Evolutionary conservation across 2,888 invertebrate species (phyloP).

Genomic region (Erebia palarica): DNA sequence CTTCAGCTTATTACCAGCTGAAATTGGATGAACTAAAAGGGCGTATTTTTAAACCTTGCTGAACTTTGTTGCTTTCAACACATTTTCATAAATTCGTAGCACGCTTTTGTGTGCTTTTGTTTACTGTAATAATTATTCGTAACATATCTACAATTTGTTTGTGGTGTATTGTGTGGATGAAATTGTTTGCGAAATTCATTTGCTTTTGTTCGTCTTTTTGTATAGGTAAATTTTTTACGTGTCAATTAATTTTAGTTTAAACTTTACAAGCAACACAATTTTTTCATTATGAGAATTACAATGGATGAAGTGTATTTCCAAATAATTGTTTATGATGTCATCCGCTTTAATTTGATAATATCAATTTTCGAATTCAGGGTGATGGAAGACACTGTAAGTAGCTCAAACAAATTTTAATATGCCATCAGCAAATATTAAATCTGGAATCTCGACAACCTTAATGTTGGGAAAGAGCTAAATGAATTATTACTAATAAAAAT

Average conservation of each 20-base stretch:
- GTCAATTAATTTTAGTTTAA: background rate
- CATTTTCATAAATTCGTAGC: conserved; percentile 14
- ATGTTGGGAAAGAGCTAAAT: too few species aligned
- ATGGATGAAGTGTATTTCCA: too few species aligned
- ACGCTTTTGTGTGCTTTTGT: background rate
- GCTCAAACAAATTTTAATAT: too few species aligned
- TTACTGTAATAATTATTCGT: conserved; percentile 6
- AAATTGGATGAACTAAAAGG: conserved; percentile 34
- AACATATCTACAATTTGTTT: background rate
- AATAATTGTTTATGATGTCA: too few species aligned
- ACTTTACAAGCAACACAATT: too few species aligned
- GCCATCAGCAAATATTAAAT: too few species aligned
- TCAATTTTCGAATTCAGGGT: too few species aligned
- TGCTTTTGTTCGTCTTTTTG: background rate
- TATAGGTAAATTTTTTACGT: background rate
- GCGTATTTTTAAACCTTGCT: conserved; percentile 16
- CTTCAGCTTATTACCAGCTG: conserved; percentile 50
- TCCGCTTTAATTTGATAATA: too few species aligned
- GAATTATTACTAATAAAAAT: too few species aligned
- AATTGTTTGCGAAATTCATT: conserved; percentile 10
- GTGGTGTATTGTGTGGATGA: conserved; percentile 2
- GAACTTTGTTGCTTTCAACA: conserved; percentile 19
- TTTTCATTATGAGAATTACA: too few species aligned
- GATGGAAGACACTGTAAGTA: too few species aligned
- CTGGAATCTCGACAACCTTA: too few species aligned